Evolutionary conservation across 2,888 invertebrate species (phyloP), one percentile per base, ranked within the genome.

Genomic region (Sphaeridia pumilis): DNA sequence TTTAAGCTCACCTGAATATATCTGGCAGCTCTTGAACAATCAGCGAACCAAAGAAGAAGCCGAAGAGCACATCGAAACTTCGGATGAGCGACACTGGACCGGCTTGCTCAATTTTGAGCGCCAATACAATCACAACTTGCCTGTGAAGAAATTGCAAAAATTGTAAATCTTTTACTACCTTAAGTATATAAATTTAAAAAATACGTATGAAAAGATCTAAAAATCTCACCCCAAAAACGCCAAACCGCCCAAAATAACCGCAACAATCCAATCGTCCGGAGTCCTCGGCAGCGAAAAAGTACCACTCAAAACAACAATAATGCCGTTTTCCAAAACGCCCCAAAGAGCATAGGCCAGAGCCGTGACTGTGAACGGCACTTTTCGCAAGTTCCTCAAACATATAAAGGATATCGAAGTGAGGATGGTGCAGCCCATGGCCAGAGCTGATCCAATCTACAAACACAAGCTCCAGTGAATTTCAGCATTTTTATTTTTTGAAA

Each of bases 61-160:
- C 49, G 28, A 56, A 47, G 12, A 58, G 21, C 1, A 49, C 49
- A 20, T 58, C 58, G 28, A 54, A 54, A 12, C 48, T 58, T 27
- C 49, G 22, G 1, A 56, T 53, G 10, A 60, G 47, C 1, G 55
- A 54, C 7, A 60, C 58, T 4, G 55, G 48, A 7, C 58, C 58
- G 14, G 52, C 51, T 42, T 57, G 53, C 21, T 57, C 60, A 45
- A 46, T 55, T 52, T 54, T 52, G 5, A 60, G 31, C 3, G 60
- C 60, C 26, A 60, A 34, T 2, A 60, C 54, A 5, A 60, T 53
- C 31, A 53, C 55, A 14, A 58, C 50, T 50, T 60, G 60, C 2
- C 60, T 46, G 22, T 17, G 26, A 27, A 4, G 3, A n/a, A n/a
- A n/a, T n/a, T n/a, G 25, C 22, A 12, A 4, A 43, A 21, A 43